A percentile compares a stretch with the other conserved stretches of the same genome.
These are phyloP conservation scores for Aplochiton taeniatus DNA, from an alignment of 2,797 vertebrate species.

Conservation along the genomic window DNA sequence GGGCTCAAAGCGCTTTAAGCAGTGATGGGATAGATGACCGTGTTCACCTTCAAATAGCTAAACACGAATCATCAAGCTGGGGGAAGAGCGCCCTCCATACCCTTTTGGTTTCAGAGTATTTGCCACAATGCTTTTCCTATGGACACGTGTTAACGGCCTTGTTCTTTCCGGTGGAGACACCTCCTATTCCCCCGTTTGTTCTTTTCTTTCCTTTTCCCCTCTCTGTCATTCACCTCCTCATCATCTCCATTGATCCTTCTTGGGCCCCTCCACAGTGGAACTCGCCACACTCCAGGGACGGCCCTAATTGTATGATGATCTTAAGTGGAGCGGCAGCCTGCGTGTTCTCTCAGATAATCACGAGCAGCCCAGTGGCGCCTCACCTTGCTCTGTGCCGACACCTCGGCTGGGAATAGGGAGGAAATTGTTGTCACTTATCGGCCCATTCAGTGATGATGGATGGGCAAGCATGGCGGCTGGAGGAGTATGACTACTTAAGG, in stretches of 20 bases:
- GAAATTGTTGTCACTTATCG: constrained; percentile 70
- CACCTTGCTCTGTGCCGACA: constrained; percentile 31
- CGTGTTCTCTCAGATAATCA: constrained; percentile 54
- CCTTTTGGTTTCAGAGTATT: too few relatives aligned
- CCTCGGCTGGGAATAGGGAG: constrained; percentile 37
- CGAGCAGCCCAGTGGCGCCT: constrained; percentile 26
- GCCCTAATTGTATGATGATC: constrained; percentile 68
- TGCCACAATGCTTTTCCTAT: background rate
- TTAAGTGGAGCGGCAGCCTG: constrained; percentile 48
- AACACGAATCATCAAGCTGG: too few relatives aligned
- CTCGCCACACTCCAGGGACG: constrained; percentile 44
- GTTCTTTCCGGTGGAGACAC: background rate
- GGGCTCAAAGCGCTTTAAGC: too few relatives aligned
- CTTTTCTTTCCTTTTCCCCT: constrained; percentile 19
- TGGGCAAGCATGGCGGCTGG: constrained; percentile 37
- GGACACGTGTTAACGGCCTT: background rate
- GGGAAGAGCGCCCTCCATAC: too few relatives aligned
- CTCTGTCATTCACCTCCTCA: constrained; percentile 23
- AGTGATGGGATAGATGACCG: too few relatives aligned
- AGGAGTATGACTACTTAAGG: constrained; percentile 62
- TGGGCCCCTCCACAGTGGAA: constrained; percentile 36
- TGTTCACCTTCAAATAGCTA: too few relatives aligned
- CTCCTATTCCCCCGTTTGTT: background rate
- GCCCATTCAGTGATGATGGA: constrained; percentile 63
- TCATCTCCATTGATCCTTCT: constrained; percentile 58